Evolutionary conservation across 2,797 vertebrate species (phyloP), one percentile per base, ranked within the genome.

Genomic region (Steatocranus sp.): DNA sequence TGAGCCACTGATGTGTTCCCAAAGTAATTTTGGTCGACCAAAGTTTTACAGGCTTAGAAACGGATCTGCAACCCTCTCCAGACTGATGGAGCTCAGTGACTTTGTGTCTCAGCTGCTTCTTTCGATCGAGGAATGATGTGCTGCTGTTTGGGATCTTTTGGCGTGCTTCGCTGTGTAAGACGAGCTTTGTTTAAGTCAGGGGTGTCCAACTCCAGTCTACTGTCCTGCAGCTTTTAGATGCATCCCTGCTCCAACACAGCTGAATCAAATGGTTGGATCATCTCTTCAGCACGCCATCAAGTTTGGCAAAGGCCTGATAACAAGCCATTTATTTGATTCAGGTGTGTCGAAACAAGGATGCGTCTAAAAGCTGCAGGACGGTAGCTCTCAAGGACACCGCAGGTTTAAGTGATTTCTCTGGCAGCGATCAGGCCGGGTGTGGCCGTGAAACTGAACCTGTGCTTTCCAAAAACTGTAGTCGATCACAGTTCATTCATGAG

Each of bases 341-440:
- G 23, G 23, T 0, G 7, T 27, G 51, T 53, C 51, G 0, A 3
- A 54, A 54, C 51, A 54, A 27, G 51, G n/a, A 54, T 27, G 51
- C 1, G 1, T 54, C 53, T 54, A 9, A 27, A 27, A 0, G 25
- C 53, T 54, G 53, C 14, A 54, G 51, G 50, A 14, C 4, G 1
- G 14, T 6, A 30, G 25, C 25, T 54, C 25, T 54, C 14, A 17
- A 0, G 25, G 25, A 2, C 51, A 15, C 50, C 0, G 4, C 20
- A 23, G 20, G 20, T 12, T 51, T 1, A 51, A 23, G 5, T 12
- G n/a, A n/a, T n/a, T n/a, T n/a, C n/a, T n/a, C n/a, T n/a, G n/a
- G n/a, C n/a, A n/a, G n/a, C n/a, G n/a, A 51, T 51, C 49, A 0
- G 20, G 20, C 11, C 2, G 2, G 2, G 51, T 0, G 23, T 53